Evolutionary conservation across 2,888 invertebrate species (phyloP).

Genomic region (Synanthedon andrenaeformis): DNA sequence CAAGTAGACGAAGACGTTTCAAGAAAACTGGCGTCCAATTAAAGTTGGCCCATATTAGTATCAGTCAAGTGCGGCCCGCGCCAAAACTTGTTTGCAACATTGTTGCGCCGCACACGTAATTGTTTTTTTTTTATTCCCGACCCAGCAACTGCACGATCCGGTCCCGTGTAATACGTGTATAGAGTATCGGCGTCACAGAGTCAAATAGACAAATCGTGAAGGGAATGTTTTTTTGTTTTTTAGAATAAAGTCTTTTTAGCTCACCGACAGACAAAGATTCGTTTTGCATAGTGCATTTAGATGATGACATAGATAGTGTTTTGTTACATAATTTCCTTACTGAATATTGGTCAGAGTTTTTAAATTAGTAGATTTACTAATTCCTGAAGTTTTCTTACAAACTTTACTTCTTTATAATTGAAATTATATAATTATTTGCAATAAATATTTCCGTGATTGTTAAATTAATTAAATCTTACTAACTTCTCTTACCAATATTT

Average conservation of each 20-base stretch:
- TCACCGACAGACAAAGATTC: not conserved
- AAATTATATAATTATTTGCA: no score
- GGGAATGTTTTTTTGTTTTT: not conserved
- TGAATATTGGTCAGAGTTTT: no score
- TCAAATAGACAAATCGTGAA: not conserved
- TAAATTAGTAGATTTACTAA: no score
- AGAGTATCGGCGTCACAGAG: slow-evolving; percentile 23
- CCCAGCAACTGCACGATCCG: slow-evolving; percentile 23
- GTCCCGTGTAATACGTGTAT: slow-evolving; percentile 20
- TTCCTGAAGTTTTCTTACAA: no score
- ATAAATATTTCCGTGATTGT: no score
- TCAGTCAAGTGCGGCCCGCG: slow-evolving; percentile 26
- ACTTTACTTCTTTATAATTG: no score
- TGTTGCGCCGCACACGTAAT: slow-evolving; percentile 36
- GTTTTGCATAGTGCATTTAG: no score
- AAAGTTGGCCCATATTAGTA: slow-evolving; percentile 1
- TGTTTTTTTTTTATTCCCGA: slow-evolving; percentile 33
- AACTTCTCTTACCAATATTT: no score
- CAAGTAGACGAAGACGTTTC: no score
- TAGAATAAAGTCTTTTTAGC: not conserved
- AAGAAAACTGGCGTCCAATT: slow-evolving; percentile 1
- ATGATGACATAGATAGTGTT: no score
- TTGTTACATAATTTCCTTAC: no score
- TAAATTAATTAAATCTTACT: no score
- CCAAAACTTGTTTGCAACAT: slow-evolving; percentile 45